A percentile compares a stretch with the other conserved stretches of the same genome.
These are phyloP conservation scores for Zygaena filipendulae DNA, from an alignment of 2,888 invertebrate genomes.

Conservation along the genomic window DNA sequence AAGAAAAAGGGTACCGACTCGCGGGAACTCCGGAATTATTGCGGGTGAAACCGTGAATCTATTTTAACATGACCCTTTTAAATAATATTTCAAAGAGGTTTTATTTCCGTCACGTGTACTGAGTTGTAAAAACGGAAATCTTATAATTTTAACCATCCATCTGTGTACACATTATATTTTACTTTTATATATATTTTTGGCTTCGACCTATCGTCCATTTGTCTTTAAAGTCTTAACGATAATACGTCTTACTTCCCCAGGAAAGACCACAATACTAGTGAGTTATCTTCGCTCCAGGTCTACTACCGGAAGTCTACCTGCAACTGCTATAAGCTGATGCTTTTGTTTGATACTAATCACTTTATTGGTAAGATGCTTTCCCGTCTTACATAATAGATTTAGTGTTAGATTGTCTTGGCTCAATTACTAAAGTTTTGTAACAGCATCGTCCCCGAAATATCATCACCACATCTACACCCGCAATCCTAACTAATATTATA, in stretches of 20 bases:
- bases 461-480: too few relatives aligned
- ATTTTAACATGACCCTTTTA: background rate
- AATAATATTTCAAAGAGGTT: background rate
- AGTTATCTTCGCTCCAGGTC: slow-evolving; percentile 36
- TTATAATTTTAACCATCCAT: background rate
- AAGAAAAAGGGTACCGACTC: too few relatives aligned
- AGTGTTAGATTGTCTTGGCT: too few relatives aligned
- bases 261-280: slow-evolving; percentile 22
- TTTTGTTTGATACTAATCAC: slow-evolving; percentile 38
- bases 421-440: too few relatives aligned
- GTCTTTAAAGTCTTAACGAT: background rate
- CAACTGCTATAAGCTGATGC: slow-evolving; percentile 39
- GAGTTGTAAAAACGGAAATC: background rate
- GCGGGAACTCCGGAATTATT: too few relatives aligned
- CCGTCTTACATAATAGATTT: background rate
- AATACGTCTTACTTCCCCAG: too few relatives aligned
- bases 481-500: too few relatives aligned
- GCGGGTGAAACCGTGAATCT: too few relatives aligned
- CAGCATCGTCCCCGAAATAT: slow-evolving; percentile 1
- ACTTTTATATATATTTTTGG: background rate
- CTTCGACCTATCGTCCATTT: background rate
- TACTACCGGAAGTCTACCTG: slow-evolving; percentile 42
- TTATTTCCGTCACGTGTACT: background rate
- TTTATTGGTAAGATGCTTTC: slow-evolving; percentile 48
- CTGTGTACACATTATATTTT: too few relatives aligned